Base-by-base conservation (phyloP, 2,888 invertebrate species). In the Sisyra nigra region DNA sequence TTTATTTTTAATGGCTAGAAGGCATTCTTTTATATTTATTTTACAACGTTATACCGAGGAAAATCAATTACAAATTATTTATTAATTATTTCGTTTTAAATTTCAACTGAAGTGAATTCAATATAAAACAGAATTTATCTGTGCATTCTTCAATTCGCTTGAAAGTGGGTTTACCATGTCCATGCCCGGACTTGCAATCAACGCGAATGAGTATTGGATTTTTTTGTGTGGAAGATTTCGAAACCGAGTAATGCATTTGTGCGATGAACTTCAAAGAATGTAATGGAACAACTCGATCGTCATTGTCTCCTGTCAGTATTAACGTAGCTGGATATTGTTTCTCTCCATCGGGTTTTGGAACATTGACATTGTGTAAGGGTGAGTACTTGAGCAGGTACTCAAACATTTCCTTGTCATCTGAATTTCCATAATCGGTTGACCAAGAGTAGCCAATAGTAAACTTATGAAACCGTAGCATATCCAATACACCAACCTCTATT, bases 361-460 rank as follows among this genome's bases (percentile, higher is more conserved):
- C 62, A 46, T 67, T 66, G 8, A 96, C 77, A 61, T 94, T 97
- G 66, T 98, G 97, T 33, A 97, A 66, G 0, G 97, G 97, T 3
- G 96, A 97, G 65, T 87, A 87, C 57, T 83, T 83, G 47, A 77
- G 67, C 41, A 93, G 64, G 63, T 84, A 85, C 7, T 82, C 69
- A 59, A 96, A 97, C 55, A 96, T 84, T 19, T 85, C 78, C 53
- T 76, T 69, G 52, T 86, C 77, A 52, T 91, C 89, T 0, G 94
- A 80, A 61, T 80, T 82, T 34, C 97, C 97, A 67, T 85, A 98
- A 66, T 98, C 97, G 0, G 93, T 87, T 45, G 63, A 81, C 97
- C 97, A 98, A 36, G 92, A 87, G 63, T 87, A 84, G 0, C 96
- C 98, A 57, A 97, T 92, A 5, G 97, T 98, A 63, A 97, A 94